phyloP scores from a whole-genome alignment of 2,113 vertebrate genomes.

The Theristicus caerulescens region DNA sequence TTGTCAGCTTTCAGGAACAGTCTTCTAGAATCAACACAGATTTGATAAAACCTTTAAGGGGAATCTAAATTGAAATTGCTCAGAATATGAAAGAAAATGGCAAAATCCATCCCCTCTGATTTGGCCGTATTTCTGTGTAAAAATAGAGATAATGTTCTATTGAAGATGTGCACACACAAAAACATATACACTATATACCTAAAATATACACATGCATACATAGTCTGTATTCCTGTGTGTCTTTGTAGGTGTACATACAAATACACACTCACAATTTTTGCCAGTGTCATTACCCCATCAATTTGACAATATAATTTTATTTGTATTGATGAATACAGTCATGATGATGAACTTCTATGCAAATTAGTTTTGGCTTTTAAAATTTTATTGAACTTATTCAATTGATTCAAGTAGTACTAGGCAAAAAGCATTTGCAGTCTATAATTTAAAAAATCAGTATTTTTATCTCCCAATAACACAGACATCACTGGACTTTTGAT shows the following conservation, averaged over 20 bases:
- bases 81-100: not conserved
- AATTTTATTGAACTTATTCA: not conserved
- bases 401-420: not conserved
- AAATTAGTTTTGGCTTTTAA: not conserved
- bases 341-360: not conserved
- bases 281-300: not conserved
- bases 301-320: not conserved
- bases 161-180: not conserved
- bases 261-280: not conserved
- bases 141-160: not conserved
- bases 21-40: not conserved
- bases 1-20: not conserved
- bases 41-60: not conserved
- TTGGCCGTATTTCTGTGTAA: not conserved
- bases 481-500: not conserved
- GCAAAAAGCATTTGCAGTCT: not conserved
- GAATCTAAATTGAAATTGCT: not conserved
- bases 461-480: not conserved
- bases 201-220: fast-evolving
- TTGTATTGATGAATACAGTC: not conserved
- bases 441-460: not conserved
- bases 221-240: fast-evolving
- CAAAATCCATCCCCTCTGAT: not conserved
- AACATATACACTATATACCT: not conserved
- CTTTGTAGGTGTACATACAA: not conserved